Evolutionary conservation across 2,113 vertebrate species (phyloP), one percentile per base, ranked within the genome.

Genomic region (Seriola rivoliana): DNA sequence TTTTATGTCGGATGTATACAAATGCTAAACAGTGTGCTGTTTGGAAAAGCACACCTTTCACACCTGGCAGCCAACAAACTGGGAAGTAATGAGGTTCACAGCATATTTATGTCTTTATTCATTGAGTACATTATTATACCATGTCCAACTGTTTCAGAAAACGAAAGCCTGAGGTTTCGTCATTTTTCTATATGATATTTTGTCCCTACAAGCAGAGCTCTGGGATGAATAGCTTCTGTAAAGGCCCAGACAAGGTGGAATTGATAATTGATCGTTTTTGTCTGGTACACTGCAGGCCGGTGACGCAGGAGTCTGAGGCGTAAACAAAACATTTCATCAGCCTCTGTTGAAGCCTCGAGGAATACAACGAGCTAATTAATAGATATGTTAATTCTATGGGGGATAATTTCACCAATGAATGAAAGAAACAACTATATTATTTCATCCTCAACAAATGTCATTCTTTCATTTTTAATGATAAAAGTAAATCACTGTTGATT

Each of bases 161-260:
- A 57, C 29, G 38, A 19, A n/a, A 70, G 21, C 34, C 14, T 1
- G 50, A 59, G 29, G 32, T 67, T 78, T 60, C 25, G 40, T 5
- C 29, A 57, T 9, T 29, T 40, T 17, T 7, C 17, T n/a, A 2
- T 25, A 19, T 52, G 44, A 59, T 32, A 2, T 67, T 52, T 55
- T 44, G 14, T 32, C 5, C 3, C 48, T 13, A 44, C 8, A 50
- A 44, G 57, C 8, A 23, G 12, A 8, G 46, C 29, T 68, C 25
- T 38, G 42, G 48, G 65, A 85, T 52, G 57, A 70, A 79, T 62
- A 19, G 42, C 59, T 69, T 63, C 46, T 78, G 17, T 14, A 23
- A 73, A 50, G 54, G 12, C 32, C 1, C 54, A 59, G 42, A 42
- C 71, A 10, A 44, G 17, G 66, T 44, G 42, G 44, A 65, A 75